Conservation (phyloP, 2,113 vertebrate genomes). For the Alethe castanea region DNA sequence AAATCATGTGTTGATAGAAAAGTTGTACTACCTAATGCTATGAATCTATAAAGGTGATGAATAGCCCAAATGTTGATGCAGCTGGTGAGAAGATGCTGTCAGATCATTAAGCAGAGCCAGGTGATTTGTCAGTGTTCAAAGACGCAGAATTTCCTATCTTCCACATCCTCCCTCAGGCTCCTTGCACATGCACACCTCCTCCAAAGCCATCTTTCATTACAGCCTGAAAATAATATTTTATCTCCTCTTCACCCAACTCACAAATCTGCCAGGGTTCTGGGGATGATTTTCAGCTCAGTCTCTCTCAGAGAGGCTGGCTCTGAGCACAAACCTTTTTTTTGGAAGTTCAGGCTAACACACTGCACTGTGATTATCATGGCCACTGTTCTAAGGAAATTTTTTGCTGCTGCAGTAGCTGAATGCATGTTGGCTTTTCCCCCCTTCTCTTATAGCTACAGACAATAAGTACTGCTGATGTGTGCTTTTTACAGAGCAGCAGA, state of each 20-base stretch:
- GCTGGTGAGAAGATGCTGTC: slow-evolving; percentile 8
- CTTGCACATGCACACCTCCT: neutral
- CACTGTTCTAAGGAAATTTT: neutral
- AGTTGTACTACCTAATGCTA: neutral
- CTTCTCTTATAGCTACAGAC: neutral
- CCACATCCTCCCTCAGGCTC: neutral
- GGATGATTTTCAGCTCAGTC: neutral
- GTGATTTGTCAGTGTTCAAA: slow-evolving; percentile 33
- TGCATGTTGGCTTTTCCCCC: fast-evolving
- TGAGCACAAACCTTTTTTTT: neutral
- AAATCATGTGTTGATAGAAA: slow-evolving; percentile 5
- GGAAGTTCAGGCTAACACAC: neutral
- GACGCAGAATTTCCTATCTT: neutral
- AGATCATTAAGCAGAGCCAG: slow-evolving; percentile 1
- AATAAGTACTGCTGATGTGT: neutral
- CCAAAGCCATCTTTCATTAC: slow-evolving; percentile 1
- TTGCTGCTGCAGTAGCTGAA: neutral
- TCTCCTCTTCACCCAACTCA: neutral
- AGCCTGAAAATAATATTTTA: neutral
- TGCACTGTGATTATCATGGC: neutral
- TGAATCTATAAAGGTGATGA: slow-evolving; percentile 20
- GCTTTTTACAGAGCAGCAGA: slow-evolving; percentile 7
- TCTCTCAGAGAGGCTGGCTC: neutral
- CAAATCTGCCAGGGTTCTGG: neutral
- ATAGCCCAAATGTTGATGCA: neutral